Evolutionary conservation across 1,140 invertebrate species (phyloP).

Genomic region (Venustaconcha ellipsiformis): DNA sequence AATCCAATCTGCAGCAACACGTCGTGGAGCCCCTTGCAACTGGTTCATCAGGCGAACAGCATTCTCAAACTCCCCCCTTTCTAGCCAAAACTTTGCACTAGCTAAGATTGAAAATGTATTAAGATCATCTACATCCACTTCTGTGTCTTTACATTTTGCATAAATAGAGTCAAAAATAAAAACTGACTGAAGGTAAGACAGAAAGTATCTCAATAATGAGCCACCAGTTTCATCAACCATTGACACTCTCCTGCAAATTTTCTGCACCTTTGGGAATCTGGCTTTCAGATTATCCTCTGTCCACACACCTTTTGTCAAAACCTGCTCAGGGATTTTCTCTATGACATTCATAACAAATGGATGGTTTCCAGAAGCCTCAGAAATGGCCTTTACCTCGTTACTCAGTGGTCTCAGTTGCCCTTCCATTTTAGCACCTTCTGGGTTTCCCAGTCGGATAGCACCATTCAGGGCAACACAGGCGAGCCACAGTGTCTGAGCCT

Average conservation of each 20-base stretch:
- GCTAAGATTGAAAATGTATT: constrained; percentile 90
- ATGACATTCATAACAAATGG: constrained; percentile 81
- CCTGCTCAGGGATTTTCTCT: constrained; percentile 81
- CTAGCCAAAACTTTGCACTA: constrained; percentile 83
- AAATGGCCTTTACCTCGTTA: constrained; percentile 79
- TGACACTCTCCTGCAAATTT: constrained; percentile 77
- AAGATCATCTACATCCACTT: constrained; percentile 72
- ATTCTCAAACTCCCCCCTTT: constrained; percentile 85
- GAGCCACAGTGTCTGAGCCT: constrained; percentile 91
- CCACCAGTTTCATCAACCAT: constrained; percentile 84
- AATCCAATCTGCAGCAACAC: constrained; percentile 89
- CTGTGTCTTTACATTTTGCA: constrained; percentile 66
- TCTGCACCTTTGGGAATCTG: constrained; percentile 82
- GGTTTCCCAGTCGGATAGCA: constrained; percentile 77
- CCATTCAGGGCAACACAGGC: constrained; percentile 87
- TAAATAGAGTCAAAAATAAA: constrained; percentile 70
- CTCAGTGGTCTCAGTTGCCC: constrained; percentile 79
- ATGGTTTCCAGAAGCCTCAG: constrained; percentile 67
- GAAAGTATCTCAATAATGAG: constrained; percentile 83
- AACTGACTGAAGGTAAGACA: constrained; percentile 87
- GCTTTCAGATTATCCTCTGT: constrained; percentile 87
- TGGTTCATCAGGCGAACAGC: constrained; percentile 92
- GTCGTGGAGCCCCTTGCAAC: constrained; percentile 84
- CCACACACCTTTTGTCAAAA: constrained; percentile 83
- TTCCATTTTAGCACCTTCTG: constrained; percentile 59